These are phyloP conservation scores for Panonychus citri DNA, from an alignment of 1,140 invertebrate species.

Conservation along the genomic window DNA sequence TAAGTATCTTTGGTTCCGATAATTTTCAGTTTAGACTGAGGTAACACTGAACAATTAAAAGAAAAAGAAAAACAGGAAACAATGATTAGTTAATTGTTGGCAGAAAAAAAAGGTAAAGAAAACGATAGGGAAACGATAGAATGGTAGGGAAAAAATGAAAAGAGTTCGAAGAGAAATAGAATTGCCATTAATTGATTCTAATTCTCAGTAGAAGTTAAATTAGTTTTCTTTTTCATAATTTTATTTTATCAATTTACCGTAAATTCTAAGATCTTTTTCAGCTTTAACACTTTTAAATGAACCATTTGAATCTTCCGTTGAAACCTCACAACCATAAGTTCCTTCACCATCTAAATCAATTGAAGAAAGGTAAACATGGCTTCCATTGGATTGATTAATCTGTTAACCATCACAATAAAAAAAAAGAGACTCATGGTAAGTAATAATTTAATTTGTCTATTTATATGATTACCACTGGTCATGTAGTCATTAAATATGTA, in stretches of 20 bases:
- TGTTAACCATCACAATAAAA: neutral
- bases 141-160: no score
- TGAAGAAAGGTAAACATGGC: conserved; percentile 11
- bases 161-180: neutral
- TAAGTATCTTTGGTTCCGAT: conserved; percentile 10
- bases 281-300: neutral
- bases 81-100: neutral
- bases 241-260: neutral
- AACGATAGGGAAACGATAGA: no score
- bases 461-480: no score
- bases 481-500: no score
- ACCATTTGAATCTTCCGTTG: conserved; percentile 3
- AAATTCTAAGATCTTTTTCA: conserved; percentile 1
- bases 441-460: neutral
- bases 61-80: neutral
- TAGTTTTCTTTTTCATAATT: neutral
- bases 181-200: no score
- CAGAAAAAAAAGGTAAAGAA: neutral
- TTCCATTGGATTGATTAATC: conserved; percentile 13
- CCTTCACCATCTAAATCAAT: conserved; percentile 14
- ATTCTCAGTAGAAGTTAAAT: no score
- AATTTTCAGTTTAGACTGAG: neutral
- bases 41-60: neutral
- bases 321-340: conserved; percentile 18
- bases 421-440: neutral